phyloP scores from a whole-genome alignment of 2,888 invertebrate genomes.

The Megaustenia siamemsis region DNA sequence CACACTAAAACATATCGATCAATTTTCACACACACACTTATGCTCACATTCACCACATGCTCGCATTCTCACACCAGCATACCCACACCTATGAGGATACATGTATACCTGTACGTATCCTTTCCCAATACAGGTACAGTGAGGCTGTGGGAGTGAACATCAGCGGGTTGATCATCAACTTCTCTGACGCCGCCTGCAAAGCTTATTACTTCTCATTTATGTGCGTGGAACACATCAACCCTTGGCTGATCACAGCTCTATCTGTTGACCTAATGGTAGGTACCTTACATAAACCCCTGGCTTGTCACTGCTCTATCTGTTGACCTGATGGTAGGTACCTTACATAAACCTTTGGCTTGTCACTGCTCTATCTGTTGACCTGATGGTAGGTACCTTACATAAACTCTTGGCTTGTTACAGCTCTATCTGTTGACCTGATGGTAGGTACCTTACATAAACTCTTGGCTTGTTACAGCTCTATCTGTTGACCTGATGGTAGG shows the following conservation, averaged over 20 bases:
- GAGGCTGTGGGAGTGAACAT: conserved; percentile 60
- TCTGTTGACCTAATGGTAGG: conserved; percentile 71
- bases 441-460: too few relatives aligned
- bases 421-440: too few relatives aligned
- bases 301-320: too few relatives aligned
- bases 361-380: too few relatives aligned
- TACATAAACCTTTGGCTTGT: too few relatives aligned
- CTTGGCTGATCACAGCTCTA: conserved; percentile 75
- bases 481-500: too few relatives aligned
- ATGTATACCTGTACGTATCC: background rate
- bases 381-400: too few relatives aligned
- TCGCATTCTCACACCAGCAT: background rate
- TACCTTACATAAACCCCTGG: too few relatives aligned
- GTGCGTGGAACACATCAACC: conserved; percentile 70
- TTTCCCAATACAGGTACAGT: conserved; percentile 7
- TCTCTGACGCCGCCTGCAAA: conserved; percentile 76
- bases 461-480: too few relatives aligned
- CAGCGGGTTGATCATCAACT: conserved; percentile 65
- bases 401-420: too few relatives aligned
- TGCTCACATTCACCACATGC: background rate
- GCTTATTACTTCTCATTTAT: conserved; percentile 75
- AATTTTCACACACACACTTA: background rate
- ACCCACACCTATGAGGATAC: background rate
- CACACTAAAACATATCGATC: background rate
- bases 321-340: too few relatives aligned